A percentile compares a stretch with the other conserved stretches of the same genome.
These are phyloP conservation scores for Bibio marci DNA, from an alignment of 2,888 invertebrate species.

Conservation along the genomic window DNA sequence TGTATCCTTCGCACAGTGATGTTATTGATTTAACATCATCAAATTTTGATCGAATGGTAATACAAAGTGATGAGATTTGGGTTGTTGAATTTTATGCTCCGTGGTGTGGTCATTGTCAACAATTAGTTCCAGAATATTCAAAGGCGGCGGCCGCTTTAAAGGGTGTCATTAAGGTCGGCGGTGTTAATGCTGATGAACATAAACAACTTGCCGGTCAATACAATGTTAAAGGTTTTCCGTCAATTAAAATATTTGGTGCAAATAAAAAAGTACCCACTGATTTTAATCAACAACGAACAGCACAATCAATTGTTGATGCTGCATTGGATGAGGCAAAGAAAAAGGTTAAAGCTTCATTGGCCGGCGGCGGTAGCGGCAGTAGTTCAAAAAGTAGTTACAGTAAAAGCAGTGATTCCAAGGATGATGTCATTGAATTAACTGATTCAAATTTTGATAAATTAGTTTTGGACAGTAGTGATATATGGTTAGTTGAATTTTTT, in stretches of 20 bases:
- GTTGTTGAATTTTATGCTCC: conserved; percentile 83
- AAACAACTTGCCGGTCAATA: conserved; percentile 63
- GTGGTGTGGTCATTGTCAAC: conserved; percentile 89
- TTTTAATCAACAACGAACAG: conserved; percentile 71
- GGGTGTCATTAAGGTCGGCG: conserved; percentile 54
- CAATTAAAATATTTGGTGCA: conserved; percentile 82
- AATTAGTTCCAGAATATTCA: conserved; percentile 79
- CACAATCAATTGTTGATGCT: conserved; percentile 70
- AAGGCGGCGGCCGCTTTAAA: conserved; percentile 87
- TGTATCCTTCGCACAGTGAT: conserved; percentile 54
- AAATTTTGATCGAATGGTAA: conserved; percentile 75
- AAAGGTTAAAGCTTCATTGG: conserved; percentile 52
- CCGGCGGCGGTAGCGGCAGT: conserved; percentile 31
- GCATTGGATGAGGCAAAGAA: conserved; percentile 61
- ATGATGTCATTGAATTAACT: conserved; percentile 74
- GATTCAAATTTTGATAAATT: conserved; percentile 89
- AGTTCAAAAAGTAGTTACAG: conserved; percentile 9
- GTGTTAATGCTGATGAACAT: conserved; percentile 83
- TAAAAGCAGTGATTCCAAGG: conserved; percentile 3
- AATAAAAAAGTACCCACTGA: conserved; percentile 71
- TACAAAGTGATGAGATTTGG: conserved; percentile 77
- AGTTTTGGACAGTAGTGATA: conserved; percentile 82
- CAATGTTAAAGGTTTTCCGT: conserved; percentile 83
- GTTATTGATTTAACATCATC: conserved; percentile 72
- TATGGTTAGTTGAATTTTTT: conserved; percentile 97